A percentile compares a stretch with the other conserved stretches of the same genome.
These are phyloP conservation scores for Esperia sulphurella DNA, from an alignment of 2,888 invertebrate genomes.

Conservation along the genomic window DNA sequence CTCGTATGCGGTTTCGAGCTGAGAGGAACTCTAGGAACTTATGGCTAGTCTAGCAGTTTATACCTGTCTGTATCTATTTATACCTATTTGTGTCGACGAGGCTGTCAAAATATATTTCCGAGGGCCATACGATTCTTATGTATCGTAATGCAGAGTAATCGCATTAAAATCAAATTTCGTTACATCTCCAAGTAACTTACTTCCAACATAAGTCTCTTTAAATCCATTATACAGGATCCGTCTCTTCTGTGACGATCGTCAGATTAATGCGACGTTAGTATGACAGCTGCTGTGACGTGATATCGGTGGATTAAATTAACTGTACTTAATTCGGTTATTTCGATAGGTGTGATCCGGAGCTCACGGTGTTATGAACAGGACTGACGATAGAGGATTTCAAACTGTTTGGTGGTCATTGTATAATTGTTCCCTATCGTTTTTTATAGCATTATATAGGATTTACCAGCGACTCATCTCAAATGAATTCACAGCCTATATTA, in stretches of 20 bases:
- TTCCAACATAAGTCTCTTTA: conserved; percentile 2
- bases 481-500: too few relatives aligned
- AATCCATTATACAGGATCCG: conserved; percentile 22
- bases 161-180: conserved; percentile 27
- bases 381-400: background rate
- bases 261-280: conserved; percentile 48
- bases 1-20: too few relatives aligned
- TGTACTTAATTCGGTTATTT: conserved; percentile 59
- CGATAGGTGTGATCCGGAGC: conserved; percentile 31
- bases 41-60: too few relatives aligned
- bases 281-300: conserved; percentile 53
- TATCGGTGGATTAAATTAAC: conserved; percentile 60
- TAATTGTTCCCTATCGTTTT: too few relatives aligned
- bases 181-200: background rate
- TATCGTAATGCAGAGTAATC: conserved; percentile 20
- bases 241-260: conserved; percentile 21
- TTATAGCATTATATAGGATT: too few relatives aligned
- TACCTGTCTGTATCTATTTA: too few relatives aligned
- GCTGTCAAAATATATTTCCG: too few relatives aligned
- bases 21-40: too few relatives aligned
- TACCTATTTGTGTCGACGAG: too few relatives aligned
- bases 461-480: too few relatives aligned
- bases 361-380: background rate
- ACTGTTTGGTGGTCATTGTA: too few relatives aligned
- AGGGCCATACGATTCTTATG: too few relatives aligned